Conservation (phyloP, 2,888 invertebrate genomes). For the Yponomeuta sedellus region DNA sequence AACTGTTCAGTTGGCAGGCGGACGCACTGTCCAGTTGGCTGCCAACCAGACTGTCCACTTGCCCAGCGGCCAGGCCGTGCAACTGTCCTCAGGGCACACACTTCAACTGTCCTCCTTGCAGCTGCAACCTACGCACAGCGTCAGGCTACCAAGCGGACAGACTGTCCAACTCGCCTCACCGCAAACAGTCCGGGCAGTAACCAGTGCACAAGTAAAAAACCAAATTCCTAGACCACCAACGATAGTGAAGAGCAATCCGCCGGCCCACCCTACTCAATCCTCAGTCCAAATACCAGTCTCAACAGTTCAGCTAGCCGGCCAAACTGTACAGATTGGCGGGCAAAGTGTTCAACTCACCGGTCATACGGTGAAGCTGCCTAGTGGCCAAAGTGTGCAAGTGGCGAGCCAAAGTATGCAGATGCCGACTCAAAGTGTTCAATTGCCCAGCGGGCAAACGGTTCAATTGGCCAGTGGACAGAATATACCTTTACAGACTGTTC, state of each 20-base stretch:
- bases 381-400: slow-evolving; percentile 55
- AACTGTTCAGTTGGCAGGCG: slow-evolving; percentile 57
- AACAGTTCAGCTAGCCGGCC: slow-evolving; percentile 53
- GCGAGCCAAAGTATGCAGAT: slow-evolving; percentile 36
- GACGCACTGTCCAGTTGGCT: slow-evolving; percentile 55
- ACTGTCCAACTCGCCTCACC: slow-evolving; percentile 58
- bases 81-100: slow-evolving; percentile 35
- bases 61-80: slow-evolving; percentile 37
- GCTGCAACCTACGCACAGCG: slow-evolving; percentile 42
- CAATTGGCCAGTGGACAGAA: slow-evolving; percentile 49
- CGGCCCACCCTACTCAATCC: slow-evolving; percentile 31
- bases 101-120: slow-evolving; percentile 37
- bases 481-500: slow-evolving; percentile 31
- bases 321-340: slow-evolving; percentile 53
- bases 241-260: slow-evolving; percentile 30
- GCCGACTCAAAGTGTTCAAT: slow-evolving; percentile 48
- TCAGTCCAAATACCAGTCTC: slow-evolving; percentile 54
- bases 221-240: slow-evolving; percentile 35
- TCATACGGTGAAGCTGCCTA: slow-evolving; percentile 67
- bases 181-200: slow-evolving; percentile 47
- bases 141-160: slow-evolving; percentile 58
- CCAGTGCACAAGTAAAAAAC: slow-evolving; percentile 37
- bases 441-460: slow-evolving; percentile 51
- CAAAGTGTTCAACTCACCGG: slow-evolving; percentile 61
- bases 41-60: slow-evolving; percentile 52